Evolutionary conservation across 1,140 invertebrate species (phyloP).

Genomic region (Papilio machaon): DNA sequence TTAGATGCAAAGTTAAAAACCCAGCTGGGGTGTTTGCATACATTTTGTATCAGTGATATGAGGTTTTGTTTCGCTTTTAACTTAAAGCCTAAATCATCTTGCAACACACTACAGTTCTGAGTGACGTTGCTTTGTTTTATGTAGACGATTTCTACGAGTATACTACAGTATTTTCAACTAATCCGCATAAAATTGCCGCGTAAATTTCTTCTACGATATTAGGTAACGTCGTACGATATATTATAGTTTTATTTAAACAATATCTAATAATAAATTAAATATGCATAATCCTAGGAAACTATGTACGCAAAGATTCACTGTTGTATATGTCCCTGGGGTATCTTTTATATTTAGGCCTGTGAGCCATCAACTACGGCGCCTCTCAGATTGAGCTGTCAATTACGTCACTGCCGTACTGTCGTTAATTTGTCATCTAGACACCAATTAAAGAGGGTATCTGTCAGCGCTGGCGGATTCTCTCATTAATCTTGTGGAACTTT

Average conservation of each 20-base stretch:
- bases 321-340: neutral
- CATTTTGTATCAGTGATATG: neutral
- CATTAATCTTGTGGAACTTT: conserved; percentile 67
- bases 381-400: conserved; percentile 78
- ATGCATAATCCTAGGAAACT: neutral
- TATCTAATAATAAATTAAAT: too few species aligned
- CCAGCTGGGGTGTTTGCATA: too few species aligned
- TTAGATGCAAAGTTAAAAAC: too few species aligned
- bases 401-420: conserved; percentile 69
- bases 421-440: conserved; percentile 78
- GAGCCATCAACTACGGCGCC: conserved; percentile 66
- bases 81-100: neutral
- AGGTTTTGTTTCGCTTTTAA: neutral
- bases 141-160: too few species aligned
- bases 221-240: too few species aligned
- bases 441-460: conserved; percentile 73
- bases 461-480: conserved; percentile 55
- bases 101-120: too few species aligned
- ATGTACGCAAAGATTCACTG: neutral
- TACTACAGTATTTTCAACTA: too few species aligned
- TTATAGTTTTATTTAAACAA: too few species aligned
- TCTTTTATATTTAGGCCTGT: conserved; percentile 36
- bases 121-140: too few species aligned
- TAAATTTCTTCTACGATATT: too few species aligned
- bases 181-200: too few species aligned